These are phyloP conservation scores for Chymomyza amoena DNA, from an alignment of 2,888 invertebrate species.

Conservation along the genomic window DNA sequence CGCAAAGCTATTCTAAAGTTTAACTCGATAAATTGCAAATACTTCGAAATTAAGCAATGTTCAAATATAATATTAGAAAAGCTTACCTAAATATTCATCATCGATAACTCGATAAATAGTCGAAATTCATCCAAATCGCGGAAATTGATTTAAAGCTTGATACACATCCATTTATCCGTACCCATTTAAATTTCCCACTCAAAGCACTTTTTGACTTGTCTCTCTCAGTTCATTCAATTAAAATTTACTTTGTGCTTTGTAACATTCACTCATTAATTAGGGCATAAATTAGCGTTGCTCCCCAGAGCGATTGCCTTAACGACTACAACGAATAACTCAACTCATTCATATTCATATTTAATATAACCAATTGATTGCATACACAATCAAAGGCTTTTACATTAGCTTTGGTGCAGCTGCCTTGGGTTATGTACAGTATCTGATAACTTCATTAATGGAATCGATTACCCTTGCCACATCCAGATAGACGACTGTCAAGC, in stretches of 20 bases:
- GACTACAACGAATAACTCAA: neutral
- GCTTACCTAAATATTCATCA: no score
- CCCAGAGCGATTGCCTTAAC: neutral
- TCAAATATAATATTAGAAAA: no score
- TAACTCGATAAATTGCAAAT: no score
- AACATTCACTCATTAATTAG: neutral
- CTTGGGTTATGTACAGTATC: neutral
- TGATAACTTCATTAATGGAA: neutral
- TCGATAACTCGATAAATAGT: no score
- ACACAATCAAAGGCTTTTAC: neutral
- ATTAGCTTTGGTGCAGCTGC: neutral
- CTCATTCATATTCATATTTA: conserved; percentile 1
- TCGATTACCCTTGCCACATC: neutral
- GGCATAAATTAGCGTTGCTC: neutral
- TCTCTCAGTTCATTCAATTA: no score
- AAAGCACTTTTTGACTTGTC: no score
- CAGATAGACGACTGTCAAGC: neutral
- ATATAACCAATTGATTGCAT: neutral
- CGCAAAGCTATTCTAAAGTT: no score
- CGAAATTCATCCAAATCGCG: no score
- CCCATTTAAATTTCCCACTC: no score
- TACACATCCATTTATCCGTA: no score
- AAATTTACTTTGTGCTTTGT: neutral
- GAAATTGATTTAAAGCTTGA: no score
- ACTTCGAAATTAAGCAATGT: no score